Evolutionary conservation across 2,113 vertebrate genomes (phyloP).

Genomic region (Strigops habroptila): DNA sequence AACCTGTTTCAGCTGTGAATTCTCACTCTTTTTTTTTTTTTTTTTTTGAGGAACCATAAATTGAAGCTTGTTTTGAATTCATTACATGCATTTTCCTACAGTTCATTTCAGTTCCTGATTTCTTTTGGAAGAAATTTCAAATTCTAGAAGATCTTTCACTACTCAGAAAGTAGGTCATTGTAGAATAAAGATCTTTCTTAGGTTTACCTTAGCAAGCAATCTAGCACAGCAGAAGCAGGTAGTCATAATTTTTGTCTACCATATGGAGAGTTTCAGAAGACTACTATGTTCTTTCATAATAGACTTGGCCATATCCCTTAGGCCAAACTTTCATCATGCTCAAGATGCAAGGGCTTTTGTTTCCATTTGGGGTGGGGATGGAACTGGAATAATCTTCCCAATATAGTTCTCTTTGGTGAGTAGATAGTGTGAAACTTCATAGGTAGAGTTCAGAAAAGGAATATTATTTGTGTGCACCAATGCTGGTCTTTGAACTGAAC

Average conservation of each 20-base stretch:
- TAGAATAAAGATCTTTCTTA: neutral
- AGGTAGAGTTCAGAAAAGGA: neutral
- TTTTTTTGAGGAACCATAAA: neutral
- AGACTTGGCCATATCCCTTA: neutral
- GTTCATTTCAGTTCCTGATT: neutral
- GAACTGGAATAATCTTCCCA: neutral
- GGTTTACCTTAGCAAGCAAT: neutral
- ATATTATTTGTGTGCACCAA: neutral
- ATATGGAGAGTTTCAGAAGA: neutral
- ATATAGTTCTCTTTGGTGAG: neutral
- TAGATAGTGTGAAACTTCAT: neutral
- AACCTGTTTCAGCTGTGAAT: neutral
- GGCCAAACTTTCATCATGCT: rapidly evolving
- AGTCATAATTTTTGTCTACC: neutral
- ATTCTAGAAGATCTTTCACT: neutral
- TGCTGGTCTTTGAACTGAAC: neutral
- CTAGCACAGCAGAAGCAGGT: neutral
- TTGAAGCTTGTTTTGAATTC: neutral
- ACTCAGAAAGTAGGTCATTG: neutral
- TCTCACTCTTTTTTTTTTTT: neutral
- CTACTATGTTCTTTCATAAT: neutral
- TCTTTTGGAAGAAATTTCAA: neutral
- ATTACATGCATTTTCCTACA: neutral
- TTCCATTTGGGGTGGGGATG: neutral
- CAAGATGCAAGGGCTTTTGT: neutral